A percentile compares a stretch with the other conserved stretches of the same genome.
These are phyloP conservation scores for Sarotherodon lohbergeri DNA, from an alignment of 2,113 vertebrate genomes.

Conservation along the genomic window DNA sequence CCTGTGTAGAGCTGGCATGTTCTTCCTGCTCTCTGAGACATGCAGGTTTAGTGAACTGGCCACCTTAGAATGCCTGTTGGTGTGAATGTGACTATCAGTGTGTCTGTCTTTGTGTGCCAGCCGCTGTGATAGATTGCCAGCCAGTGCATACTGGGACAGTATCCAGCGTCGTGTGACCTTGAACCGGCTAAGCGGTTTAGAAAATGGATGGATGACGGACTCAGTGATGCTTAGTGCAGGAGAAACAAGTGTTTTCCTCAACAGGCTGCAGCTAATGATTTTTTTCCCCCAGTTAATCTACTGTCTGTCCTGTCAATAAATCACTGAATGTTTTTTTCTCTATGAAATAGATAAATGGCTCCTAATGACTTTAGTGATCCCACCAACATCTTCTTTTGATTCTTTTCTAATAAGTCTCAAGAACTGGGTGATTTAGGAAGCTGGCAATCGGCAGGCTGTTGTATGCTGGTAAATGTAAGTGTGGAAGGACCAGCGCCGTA, in stretches of 20 bases:
- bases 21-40: not conserved
- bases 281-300: not conserved
- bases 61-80: not conserved
- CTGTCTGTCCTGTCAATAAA: not conserved
- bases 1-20: not conserved
- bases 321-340: not conserved
- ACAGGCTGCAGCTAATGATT: not conserved
- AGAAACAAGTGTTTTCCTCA: not conserved
- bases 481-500: not conserved
- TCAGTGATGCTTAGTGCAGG: not conserved
- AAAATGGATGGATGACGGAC: constrained; percentile 5
- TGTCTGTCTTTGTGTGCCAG: not conserved
- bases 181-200: constrained; percentile 14
- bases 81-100: constrained; percentile 7
- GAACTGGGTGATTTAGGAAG: not conserved
- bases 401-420: not conserved
- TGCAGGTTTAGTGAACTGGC: not conserved
- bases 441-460: rapidly evolving
- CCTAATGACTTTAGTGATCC: not conserved
- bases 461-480: not conserved
- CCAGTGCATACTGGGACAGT: constrained; percentile 1
- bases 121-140: constrained; percentile 8
- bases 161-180: constrained; percentile 23
- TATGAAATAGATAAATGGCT: not conserved
- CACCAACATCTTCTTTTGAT: not conserved